A percentile compares a stretch with the other conserved stretches of the same genome.
Evolutionary conservation across 2,797 vertebrate species (phyloP).

Genomic region (Oceanodroma leucorhoa): DNA sequence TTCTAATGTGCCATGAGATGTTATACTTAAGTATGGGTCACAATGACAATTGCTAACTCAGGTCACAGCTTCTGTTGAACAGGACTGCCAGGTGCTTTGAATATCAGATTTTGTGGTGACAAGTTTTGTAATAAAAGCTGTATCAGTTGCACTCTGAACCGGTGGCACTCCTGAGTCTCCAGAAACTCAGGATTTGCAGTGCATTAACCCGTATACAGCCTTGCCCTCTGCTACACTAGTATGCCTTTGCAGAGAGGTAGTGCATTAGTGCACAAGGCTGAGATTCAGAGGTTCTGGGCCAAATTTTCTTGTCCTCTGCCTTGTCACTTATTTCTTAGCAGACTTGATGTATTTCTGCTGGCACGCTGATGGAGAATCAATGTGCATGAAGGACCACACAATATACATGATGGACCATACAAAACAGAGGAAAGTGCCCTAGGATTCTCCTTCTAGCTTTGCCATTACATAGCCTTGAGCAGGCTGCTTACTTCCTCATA

Average conservation of each 20-base stretch:
- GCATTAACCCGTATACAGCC: background rate
- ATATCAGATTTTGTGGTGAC: background rate
- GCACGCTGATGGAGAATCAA: background rate
- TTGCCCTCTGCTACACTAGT: background rate
- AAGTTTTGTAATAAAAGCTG: background rate
- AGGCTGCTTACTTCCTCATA: background rate
- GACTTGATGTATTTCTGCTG: background rate
- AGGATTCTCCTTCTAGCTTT: background rate
- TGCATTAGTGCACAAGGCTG: background rate
- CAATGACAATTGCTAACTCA: rapidly evolving
- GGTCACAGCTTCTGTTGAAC: background rate
- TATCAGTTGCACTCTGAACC: background rate
- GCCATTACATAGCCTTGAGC: background rate
- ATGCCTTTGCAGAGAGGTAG: background rate
- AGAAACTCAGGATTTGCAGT: background rate
- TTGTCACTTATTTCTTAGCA: background rate
- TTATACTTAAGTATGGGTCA: background rate
- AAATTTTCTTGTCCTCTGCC: background rate
- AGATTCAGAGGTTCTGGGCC: background rate
- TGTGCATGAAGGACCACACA: background rate
- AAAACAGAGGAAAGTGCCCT: background rate
- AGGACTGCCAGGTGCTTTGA: background rate
- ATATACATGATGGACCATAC: rapidly evolving
- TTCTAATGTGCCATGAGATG: background rate
- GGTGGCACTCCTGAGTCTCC: background rate